Evolutionary conservation across 2,888 invertebrate genomes (phyloP).

Genomic region (Neoaliturus tenellus): DNA sequence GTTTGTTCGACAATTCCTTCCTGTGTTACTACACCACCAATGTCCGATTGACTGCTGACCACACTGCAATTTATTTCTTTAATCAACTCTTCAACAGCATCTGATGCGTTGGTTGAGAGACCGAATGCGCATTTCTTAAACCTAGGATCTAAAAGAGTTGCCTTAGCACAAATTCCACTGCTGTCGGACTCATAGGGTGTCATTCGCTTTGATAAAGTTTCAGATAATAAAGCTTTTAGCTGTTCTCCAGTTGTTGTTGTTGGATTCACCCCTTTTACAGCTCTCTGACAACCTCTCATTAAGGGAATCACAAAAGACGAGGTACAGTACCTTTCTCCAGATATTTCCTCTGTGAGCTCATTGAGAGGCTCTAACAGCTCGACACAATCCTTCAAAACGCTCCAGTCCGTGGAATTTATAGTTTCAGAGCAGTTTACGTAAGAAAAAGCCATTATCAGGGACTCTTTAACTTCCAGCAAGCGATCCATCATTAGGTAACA

Average conservation of each 20-base stretch:
- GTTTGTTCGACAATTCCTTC: not conserved
- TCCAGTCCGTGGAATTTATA: not conserved
- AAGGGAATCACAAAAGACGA: not conserved
- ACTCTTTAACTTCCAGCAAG: not conserved
- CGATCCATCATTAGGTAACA: not conserved
- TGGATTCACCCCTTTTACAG: not conserved
- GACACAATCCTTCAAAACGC: not conserved
- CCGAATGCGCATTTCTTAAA: conserved; percentile 39
- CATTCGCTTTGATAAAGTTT: not conserved
- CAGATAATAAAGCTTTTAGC: not conserved
- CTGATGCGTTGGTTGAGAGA: not conserved
- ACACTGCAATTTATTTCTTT: not conserved
- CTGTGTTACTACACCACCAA: not conserved
- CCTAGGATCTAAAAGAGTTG: not conserved
- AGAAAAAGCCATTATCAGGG: not conserved
- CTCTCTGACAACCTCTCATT: not conserved
- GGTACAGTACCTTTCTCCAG: not conserved
- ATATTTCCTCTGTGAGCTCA: conserved; percentile 26
- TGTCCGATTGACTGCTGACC: not conserved
- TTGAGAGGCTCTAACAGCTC: not conserved
- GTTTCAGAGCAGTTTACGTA: conserved; percentile 10
- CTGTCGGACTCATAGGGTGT: conserved; percentile 6
- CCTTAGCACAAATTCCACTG: conserved; percentile 8
- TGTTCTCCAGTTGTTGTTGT: not conserved
- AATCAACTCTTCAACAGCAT: not conserved